Base-by-base conservation (phyloP, 2,113 vertebrate genomes). In the Donacobius atricapilla region DNA sequence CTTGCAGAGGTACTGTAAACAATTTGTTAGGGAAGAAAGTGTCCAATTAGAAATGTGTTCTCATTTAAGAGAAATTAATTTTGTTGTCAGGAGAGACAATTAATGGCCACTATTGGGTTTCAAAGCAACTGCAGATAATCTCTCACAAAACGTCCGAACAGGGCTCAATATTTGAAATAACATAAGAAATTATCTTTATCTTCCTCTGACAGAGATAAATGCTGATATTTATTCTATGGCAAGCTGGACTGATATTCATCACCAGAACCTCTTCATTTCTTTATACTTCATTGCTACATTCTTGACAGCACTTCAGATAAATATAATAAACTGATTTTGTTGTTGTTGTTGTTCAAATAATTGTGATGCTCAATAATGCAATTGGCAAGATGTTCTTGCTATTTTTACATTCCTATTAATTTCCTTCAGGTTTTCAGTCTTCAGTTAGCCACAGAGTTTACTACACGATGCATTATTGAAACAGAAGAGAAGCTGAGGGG, bases 301-400 rank as follows among this genome's bases (percentile, higher is more conserved):
- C 58, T 65, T 81, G 94, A 93, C 72, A 96, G 76, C 76, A 71
- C 64, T 94, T 93, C 91, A 94, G 90, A 96, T 89, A 93, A 93
- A 95, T 63, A 37, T 53, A 94, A 95, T 61, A 87, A 97, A 90
- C 70, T 35, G 68, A 79, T 71, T 57, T 65, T 79, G 58, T 51
- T 86, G 51, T 72, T 87, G 63, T 79, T 87, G 54, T 75, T 94
- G 37, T 64, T 78, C 35, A 91, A 93, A 88, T 90, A 83, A 94
- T 66, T 75, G 50, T 76, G 69, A 83, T 7, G 23, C 61, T 87
- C 68, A 76, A 1, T 53, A 88, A 71, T 37, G 45, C 42, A 27
- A 60, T 23, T 77, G 65, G 64, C 72, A 56, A 88, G 78, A 70
- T 66, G 72, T 61, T 90, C 56, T 45, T 48, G 47, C 78, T 76